These are phyloP conservation scores for Antechinus flavipes DNA, from an alignment of 2,113 vertebrate genomes.

Conservation along the genomic window DNA sequence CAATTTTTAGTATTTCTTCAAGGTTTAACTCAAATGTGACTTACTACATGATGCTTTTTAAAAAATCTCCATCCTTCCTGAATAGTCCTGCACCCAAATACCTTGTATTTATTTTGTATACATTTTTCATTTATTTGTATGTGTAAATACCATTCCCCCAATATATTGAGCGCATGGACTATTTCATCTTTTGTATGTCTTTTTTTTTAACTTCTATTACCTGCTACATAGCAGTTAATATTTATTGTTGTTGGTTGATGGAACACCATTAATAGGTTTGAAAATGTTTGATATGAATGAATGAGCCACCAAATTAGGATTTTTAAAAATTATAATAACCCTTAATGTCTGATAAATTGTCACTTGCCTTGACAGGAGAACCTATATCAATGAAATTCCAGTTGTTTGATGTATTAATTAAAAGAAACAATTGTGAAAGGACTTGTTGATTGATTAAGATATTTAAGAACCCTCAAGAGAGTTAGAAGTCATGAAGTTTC, in stretches of 20 bases:
- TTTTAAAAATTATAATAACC: background rate
- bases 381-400: background rate
- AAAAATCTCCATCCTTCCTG: background rate
- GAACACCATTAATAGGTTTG: background rate
- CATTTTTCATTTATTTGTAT: background rate
- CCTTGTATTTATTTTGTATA: background rate
- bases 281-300: background rate
- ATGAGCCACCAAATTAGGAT: background rate
- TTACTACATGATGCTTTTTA: background rate
- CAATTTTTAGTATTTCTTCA: background rate
- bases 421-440: background rate
- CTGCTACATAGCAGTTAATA: background rate
- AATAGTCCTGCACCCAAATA: accelerated
- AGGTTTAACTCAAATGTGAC: background rate
- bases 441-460: background rate
- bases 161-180: background rate
- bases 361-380: background rate
- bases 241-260: background rate
- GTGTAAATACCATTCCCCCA: background rate
- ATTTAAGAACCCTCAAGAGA: background rate
- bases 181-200: background rate
- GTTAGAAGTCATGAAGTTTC: background rate
- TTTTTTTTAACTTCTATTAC: background rate
- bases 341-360: background rate
- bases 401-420: background rate